Percentiles rank a stretch among this genome's conserved stretches.
Evolutionary conservation across 2,888 invertebrate genomes (phyloP).

Genomic region (Patella ulyssiponensis): DNA sequence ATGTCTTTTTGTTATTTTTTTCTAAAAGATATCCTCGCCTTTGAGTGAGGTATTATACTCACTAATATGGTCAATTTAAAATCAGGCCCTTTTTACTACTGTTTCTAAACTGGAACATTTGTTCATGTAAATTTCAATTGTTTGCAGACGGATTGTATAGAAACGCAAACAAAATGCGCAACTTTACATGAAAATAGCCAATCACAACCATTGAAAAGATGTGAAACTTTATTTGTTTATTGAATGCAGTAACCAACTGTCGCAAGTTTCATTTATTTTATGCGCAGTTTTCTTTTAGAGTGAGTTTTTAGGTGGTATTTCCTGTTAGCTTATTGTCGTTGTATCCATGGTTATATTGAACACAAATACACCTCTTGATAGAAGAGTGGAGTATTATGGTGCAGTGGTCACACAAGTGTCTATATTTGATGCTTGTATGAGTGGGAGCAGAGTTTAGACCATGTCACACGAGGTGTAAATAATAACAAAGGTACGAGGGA

Average conservation of each 20-base stretch:
- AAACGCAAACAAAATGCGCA: background rate
- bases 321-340: background rate
- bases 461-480: no score
- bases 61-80: background rate
- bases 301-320: background rate
- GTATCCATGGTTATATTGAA: no score
- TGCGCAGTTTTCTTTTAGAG: background rate
- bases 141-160: background rate
- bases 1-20: no score
- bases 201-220: background rate
- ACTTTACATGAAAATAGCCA: slow-evolving; percentile 3
- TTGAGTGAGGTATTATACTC: no score
- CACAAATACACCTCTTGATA: no score
- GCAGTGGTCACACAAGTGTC: slow-evolving; percentile 3
- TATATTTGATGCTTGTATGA: background rate
- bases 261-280: background rate
- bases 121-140: slow-evolving; percentile 9
- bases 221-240: background rate
- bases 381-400: background rate
- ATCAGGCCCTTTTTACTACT: background rate
- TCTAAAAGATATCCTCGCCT: no score
- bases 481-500: no score
- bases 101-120: slow-evolving; percentile 2
- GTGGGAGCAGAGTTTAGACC: no score
- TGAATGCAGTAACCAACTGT: slow-evolving; percentile 1